Evolutionary conservation across 2,888 invertebrate species (phyloP).

Genomic region (Vannuccia rotundouncinata): DNA sequence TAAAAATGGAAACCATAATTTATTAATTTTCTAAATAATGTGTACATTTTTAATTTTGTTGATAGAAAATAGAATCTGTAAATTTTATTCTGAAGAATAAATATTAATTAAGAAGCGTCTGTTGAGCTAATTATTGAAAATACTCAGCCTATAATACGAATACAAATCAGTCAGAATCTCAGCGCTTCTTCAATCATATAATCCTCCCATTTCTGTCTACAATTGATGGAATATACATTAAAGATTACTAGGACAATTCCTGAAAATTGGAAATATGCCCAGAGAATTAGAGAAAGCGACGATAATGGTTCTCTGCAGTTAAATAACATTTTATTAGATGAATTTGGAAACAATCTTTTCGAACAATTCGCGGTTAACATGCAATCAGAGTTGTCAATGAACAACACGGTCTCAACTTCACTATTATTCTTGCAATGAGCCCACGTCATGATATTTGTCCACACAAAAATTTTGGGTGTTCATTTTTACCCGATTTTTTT

Average conservation of each 20-base stretch:
- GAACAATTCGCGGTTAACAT: not conserved
- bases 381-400: not conserved
- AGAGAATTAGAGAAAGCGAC: not conserved
- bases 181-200: not conserved
- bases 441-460: not conserved
- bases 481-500: not conserved
- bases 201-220: not conserved
- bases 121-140: not conserved
- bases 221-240: not conserved
- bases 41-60: too few species aligned
- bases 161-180: not conserved
- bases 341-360: not conserved
- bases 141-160: not conserved
- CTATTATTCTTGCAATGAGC: not conserved
- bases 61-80: too few species aligned
- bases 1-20: too few species aligned
- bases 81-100: too few species aligned
- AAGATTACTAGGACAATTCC: not conserved
- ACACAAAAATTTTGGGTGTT: not conserved
- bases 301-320: not conserved
- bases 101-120: not conserved
- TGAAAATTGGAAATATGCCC: not conserved
- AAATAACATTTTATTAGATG: not conserved
- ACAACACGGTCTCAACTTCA: not conserved
- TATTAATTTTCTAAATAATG: too few species aligned